Evolutionary conservation across 2,888 invertebrate genomes (phyloP).

Genomic region (Idaea biselata): DNA sequence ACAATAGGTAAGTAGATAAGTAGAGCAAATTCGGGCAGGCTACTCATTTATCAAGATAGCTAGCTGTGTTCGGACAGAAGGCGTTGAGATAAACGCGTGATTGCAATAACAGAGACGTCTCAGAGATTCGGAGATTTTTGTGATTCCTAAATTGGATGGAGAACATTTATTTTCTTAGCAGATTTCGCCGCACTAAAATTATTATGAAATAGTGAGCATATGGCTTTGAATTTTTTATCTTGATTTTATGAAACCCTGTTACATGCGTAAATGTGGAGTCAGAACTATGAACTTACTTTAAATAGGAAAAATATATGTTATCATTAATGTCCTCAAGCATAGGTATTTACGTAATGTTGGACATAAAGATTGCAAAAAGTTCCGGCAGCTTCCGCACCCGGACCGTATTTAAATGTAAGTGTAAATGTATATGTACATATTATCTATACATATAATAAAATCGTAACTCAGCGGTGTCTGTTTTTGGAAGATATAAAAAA

Average conservation of each 20-base stretch:
- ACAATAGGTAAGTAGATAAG: background rate
- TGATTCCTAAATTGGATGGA: background rate
- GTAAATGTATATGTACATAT: too few species aligned
- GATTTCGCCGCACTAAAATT: background rate
- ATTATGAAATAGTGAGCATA: background rate
- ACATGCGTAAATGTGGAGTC: background rate
- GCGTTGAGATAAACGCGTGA: background rate
- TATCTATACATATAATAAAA: too few species aligned
- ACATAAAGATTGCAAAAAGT: background rate
- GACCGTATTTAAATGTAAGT: background rate
- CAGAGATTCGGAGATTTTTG: background rate
- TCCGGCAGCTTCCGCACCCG: background rate
- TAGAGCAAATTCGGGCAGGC: background rate
- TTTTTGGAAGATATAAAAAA: too few species aligned
- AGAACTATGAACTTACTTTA: background rate
- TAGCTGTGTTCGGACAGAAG: background rate
- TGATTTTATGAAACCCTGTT: background rate
- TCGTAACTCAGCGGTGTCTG: too few species aligned
- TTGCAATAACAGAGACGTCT: background rate
- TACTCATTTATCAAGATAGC: background rate
- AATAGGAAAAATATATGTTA: background rate
- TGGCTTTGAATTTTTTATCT: background rate
- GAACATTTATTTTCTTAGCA: background rate
- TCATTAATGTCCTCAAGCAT: background rate
- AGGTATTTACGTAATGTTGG: background rate